Evolutionary conservation across 2,888 invertebrate species (phyloP).

Genomic region (Drosophila suboccidentalis): DNA sequence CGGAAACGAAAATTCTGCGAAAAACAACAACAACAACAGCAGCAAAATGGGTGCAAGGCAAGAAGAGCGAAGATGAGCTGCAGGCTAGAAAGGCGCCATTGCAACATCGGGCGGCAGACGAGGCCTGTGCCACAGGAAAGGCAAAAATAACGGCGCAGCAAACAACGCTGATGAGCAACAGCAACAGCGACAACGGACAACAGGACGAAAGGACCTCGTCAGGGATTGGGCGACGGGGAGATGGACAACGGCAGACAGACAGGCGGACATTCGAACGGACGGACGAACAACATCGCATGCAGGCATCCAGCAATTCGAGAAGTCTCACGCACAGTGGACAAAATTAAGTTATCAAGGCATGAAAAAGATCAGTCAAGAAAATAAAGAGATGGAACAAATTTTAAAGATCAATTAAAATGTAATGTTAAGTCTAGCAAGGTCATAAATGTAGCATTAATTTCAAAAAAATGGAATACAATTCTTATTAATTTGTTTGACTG

Average conservation of each 20-base stretch:
- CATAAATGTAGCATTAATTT: too few species aligned
- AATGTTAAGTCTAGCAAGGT: too few species aligned
- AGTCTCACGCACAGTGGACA: slow-evolving; percentile 38
- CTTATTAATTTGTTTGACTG: too few species aligned
- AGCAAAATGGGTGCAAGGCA: slow-evolving; percentile 31
- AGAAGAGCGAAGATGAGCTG: slow-evolving; percentile 44
- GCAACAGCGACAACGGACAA: slow-evolving; percentile 20
- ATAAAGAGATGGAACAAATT: neutral
- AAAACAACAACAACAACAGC: slow-evolving; percentile 70
- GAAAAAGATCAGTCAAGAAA: neutral
- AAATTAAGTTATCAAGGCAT: neutral
- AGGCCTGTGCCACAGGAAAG: slow-evolving; percentile 62
- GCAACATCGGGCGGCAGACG: slow-evolving; percentile 14
- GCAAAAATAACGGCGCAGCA: slow-evolving; percentile 80
- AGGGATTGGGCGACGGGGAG: neutral
- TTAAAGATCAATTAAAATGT: neutral
- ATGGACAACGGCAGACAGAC: slow-evolving; percentile 27
- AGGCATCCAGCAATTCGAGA: slow-evolving; percentile 14
- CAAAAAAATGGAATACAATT: too few species aligned
- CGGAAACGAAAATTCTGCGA: slow-evolving; percentile 82
- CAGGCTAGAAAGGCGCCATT: slow-evolving; percentile 36
- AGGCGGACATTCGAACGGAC: slow-evolving; percentile 6
- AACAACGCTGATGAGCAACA: slow-evolving; percentile 78
- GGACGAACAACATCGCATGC: slow-evolving; percentile 10
- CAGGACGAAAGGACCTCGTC: neutral